Percentiles rank a stretch among this genome's conserved stretches.
Evolutionary conservation across 2,113 vertebrate species (phyloP).

Genomic region (Gymnocephalus cernua): DNA sequence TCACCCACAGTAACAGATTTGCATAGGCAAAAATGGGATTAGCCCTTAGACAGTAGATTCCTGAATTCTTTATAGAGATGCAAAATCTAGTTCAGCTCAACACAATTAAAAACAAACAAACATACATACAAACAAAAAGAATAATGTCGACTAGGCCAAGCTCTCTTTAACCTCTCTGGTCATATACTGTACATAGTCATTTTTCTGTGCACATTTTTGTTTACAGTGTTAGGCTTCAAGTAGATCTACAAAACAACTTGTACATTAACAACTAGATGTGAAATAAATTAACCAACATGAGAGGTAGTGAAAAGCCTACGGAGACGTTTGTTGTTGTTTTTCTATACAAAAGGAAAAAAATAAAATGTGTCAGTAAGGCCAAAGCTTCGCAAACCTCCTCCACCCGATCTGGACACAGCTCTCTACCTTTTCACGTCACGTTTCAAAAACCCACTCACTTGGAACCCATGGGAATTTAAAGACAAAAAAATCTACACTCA

Average conservation of each 20-base stretch:
- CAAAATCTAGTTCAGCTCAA: constrained; percentile 84
- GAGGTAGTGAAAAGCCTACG: constrained; percentile 87
- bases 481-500: constrained; percentile 58
- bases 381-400: constrained; percentile 74
- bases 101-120: constrained; percentile 81
- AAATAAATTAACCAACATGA: constrained; percentile 86
- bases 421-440: constrained; percentile 45
- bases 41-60: constrained; percentile 89
- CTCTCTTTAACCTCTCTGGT: constrained; percentile 76
- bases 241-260: constrained; percentile 85
- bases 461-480: constrained; percentile 60
- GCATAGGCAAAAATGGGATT: constrained; percentile 90
- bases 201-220: constrained; percentile 84
- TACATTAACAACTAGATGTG: constrained; percentile 84
- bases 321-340: constrained; percentile 67
- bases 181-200: constrained; percentile 79
- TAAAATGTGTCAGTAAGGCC: constrained; percentile 77
- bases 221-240: constrained; percentile 91
- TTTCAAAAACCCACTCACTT: constrained; percentile 55
- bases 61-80: constrained; percentile 87
- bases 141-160: constrained; percentile 78
- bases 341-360: constrained; percentile 60
- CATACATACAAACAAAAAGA: constrained; percentile 69
- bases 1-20: constrained; percentile 86
- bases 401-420: constrained; percentile 47